Percentiles rank a stretch among this genome's conserved stretches.
These are phyloP conservation scores for Picus viridis DNA, from an alignment of 2,797 vertebrate genomes.

Conservation along the genomic window DNA sequence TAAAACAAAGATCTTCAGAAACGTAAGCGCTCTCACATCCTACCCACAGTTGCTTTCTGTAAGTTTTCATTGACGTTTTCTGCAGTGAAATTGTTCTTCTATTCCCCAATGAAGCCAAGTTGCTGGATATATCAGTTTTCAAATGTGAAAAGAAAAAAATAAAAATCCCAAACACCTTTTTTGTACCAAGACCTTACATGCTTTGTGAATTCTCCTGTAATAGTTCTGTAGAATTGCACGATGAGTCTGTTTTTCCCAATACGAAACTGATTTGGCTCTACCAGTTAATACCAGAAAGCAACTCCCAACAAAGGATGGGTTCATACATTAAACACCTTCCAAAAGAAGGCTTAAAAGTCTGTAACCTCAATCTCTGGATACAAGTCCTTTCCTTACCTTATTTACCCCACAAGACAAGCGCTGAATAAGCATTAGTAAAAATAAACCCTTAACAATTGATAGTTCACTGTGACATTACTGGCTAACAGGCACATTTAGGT, in stretches of 20 bases:
- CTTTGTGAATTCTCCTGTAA: background rate
- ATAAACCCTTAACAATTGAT: background rate
- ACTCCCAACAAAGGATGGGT: background rate
- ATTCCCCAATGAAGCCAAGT: constrained; percentile 15
- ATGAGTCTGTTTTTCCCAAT: background rate
- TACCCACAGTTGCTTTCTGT: background rate
- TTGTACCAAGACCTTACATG: background rate
- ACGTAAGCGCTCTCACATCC: background rate
- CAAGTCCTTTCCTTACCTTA: background rate
- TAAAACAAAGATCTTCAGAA: constrained; percentile 22
- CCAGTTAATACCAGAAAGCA: background rate
- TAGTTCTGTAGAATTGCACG: constrained; percentile 14
- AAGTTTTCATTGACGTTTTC: constrained; percentile 3
- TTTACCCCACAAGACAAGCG: background rate
- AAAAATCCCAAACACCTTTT: background rate
- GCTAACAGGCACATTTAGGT: background rate
- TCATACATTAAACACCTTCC: background rate
- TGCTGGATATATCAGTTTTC: background rate
- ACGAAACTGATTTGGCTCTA: background rate
- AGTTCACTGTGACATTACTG: background rate
- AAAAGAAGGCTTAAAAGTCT: background rate
- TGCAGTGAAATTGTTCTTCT: background rate
- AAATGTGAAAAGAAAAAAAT: background rate
- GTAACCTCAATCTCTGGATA: background rate
- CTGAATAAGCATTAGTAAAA: background rate